Base-by-base conservation (phyloP, 2,113 vertebrate species). In the Ciconia maguari region DNA sequence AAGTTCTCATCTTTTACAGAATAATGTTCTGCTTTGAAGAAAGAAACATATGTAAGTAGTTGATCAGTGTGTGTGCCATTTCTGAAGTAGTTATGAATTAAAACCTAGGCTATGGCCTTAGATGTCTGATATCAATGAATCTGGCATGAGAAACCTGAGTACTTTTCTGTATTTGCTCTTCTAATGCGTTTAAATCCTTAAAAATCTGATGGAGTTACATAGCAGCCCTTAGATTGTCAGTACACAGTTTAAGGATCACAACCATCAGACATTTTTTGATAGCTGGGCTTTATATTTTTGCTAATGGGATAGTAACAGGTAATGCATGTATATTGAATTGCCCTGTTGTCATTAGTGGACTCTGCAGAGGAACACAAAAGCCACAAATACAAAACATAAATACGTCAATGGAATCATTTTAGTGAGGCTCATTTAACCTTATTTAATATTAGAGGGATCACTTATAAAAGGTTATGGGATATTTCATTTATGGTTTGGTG, bases 401-500 rank as follows among this genome's bases (percentile, higher is more conserved):
- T 62, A 83, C 0, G 1, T 71, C 91, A 68, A 25, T 79, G n/a
- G 44, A 91, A 72, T 85, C 1, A 54, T 80, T 87, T 87, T 57
- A 76, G 66, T 85, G 82, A 85, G 54, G 16, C 42, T 91, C 10
- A 51, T 65, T 87, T 88, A 95, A 62, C 46, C 51, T 51, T 54
- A 49, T 75, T 90, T 84, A 60, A 65, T 87, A 41, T 42, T 76
- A 42, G 44, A 83, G 54, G 18, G 27, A 82, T 89, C 38, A 14
- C 57, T 79, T 89, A 24, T 2, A 29, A 89, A 57, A 38, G 21
- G 9, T 49, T 87, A 62, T 30, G 19, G 54, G 51, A 13, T 81
- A 81, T 78, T 95, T 96, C 1, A 51, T 90, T 92, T 95, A 71
- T 20, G 16, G 32, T 64, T 96, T 89, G n/a, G 38, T 89, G 52